Conservation (phyloP, 1,140 invertebrate species). For the Conopomorpha cramerella region DNA sequence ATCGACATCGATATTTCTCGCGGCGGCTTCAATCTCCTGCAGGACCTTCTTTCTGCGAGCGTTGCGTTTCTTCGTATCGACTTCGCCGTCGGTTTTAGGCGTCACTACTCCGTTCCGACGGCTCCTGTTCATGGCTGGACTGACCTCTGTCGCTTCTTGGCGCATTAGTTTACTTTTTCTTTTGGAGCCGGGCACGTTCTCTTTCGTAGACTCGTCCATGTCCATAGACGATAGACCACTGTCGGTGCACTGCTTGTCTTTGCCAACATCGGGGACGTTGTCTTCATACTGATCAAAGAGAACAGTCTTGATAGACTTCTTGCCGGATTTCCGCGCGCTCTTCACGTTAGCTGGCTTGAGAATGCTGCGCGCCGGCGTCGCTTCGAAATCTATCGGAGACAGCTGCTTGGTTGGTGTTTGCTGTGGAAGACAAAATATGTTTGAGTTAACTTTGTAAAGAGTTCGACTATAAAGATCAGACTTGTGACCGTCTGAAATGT, state of each 20-base stretch:
- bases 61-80: constrained; percentile 3
- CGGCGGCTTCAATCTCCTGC: constrained; percentile 5
- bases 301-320: constrained; percentile 30
- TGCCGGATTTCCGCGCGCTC: constrained; percentile 14
- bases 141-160: constrained; percentile 22
- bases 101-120: constrained; percentile 17
- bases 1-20: no score
- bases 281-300: constrained; percentile 22
- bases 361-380: constrained; percentile 34
- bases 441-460: background rate
- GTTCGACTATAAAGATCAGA: no score
- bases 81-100: constrained; percentile 8
- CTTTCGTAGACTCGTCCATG: constrained; percentile 9
- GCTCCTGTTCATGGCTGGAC: constrained; percentile 24
- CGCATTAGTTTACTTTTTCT: constrained; percentile 13
- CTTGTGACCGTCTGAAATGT: no score
- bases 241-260: constrained; percentile 7
- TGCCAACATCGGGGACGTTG: constrained; percentile 6
- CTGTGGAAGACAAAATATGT: constrained; percentile 6
- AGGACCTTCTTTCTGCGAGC: constrained; percentile 13
- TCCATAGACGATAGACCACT: constrained; percentile 12
- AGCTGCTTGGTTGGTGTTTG: constrained; percentile 18
- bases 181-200: constrained; percentile 8
- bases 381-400: constrained; percentile 22
- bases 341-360: constrained; percentile 16